These are phyloP conservation scores for Epizoanthus illoricatus DNA, from an alignment of 92 coral and sea anemone genomes.

Conservation along the genomic window DNA sequence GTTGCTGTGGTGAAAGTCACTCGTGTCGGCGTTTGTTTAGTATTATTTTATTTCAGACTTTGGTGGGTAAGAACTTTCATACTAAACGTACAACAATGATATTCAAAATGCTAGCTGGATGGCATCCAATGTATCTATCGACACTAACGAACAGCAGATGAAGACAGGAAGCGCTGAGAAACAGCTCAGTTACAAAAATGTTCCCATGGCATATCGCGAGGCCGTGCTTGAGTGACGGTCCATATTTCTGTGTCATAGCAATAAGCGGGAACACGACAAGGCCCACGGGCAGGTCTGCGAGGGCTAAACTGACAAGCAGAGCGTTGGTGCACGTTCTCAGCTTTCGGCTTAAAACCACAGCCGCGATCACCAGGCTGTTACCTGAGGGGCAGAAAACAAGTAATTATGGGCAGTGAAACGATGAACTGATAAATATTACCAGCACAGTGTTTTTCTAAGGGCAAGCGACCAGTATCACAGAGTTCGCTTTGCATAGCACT, in stretches of 20 bases:
- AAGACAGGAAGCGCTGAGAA: constrained; percentile 79
- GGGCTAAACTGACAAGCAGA: constrained; percentile 69
- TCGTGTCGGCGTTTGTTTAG: constrained; percentile 24
- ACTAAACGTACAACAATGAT: background rate
- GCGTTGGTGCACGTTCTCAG: constrained; percentile 76
- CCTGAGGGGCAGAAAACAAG: constrained; percentile 40
- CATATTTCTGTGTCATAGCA: constrained; percentile 69
- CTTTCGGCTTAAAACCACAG: constrained; percentile 60
- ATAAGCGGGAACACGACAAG: constrained; percentile 73
- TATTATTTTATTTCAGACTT: background rate
- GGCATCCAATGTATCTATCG: constrained; percentile 76
- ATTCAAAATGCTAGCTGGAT: constrained; percentile 7
- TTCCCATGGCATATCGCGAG: constrained; percentile 64
- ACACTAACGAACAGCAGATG: constrained; percentile 79
- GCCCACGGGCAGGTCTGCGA: constrained; percentile 86
- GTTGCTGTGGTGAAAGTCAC: constrained; percentile 37
- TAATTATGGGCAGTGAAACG: too few species aligned
- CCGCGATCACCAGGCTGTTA: constrained; percentile 64
- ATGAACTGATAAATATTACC: background rate
- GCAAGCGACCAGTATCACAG: too few species aligned
- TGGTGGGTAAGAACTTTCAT: background rate
- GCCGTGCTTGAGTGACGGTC: constrained; percentile 65
- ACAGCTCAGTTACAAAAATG: constrained; percentile 71
- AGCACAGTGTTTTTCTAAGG: too few species aligned
- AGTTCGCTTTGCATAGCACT: too few species aligned